Conservation (phyloP, 2,888 invertebrate genomes). For the Halocaridina rubra region DNA sequence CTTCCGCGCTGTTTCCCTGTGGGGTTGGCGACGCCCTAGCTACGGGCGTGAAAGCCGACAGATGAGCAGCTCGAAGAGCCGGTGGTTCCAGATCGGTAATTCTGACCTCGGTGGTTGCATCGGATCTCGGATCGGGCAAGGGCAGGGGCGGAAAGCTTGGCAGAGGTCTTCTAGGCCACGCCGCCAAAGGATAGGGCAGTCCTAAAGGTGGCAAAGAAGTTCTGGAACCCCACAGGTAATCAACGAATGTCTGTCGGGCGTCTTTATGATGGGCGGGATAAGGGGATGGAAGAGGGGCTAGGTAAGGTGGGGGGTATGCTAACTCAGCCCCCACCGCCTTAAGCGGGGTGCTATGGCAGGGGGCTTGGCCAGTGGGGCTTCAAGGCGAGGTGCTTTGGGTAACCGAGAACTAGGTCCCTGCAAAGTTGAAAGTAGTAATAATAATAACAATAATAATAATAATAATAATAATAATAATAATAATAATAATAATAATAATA, state of each 20-base stretch:
- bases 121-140: slow-evolving; percentile 38
- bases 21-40: slow-evolving; percentile 33
- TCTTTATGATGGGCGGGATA: slow-evolving; percentile 52
- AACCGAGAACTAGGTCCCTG: slow-evolving; percentile 31
- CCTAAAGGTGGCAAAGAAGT: slow-evolving; percentile 45
- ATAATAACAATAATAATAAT: too few species aligned
- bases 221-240: slow-evolving; percentile 61
- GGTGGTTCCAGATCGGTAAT: slow-evolving; percentile 36
- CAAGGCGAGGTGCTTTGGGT: slow-evolving; percentile 29
- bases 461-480: too few species aligned
- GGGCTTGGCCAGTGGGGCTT: slow-evolving; percentile 41
- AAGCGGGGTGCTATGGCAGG: slow-evolving; percentile 32
- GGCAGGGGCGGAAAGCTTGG: slow-evolving; percentile 55
- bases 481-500: too few species aligned
- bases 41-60: slow-evolving; percentile 61
- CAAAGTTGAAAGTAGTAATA: too few species aligned
- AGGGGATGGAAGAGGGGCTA: slow-evolving; percentile 40
- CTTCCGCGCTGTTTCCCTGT: slow-evolving; percentile 9
- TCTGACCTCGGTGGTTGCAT: slow-evolving; percentile 25
- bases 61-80: slow-evolving; percentile 31
- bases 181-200: slow-evolving; percentile 55
- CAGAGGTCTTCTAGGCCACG: slow-evolving; percentile 61
- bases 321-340: slow-evolving; percentile 37
- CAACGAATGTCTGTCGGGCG: slow-evolving; percentile 60
- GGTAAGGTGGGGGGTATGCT: slow-evolving; percentile 46